Base-by-base conservation (phyloP, 2,888 invertebrate species). In the Micoletzkya japonica region DNA sequence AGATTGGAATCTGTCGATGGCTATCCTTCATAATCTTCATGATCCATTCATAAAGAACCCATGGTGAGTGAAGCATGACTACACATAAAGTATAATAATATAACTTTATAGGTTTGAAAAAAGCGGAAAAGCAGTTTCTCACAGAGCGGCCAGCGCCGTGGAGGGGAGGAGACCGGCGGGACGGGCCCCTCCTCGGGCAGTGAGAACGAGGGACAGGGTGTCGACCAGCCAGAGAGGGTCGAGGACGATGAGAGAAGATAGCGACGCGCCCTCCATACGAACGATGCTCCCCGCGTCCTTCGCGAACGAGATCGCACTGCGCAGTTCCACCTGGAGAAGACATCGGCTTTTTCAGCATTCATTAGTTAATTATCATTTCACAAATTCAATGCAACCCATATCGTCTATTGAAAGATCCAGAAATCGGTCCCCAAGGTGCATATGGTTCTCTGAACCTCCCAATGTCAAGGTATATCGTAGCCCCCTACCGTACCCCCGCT, bases 171-270 rank as follows among this genome's bases (percentile, higher is more conserved):
- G 37, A 20, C 67, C 67, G 2, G 44, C 24, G 1, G 66, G 66
- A 54, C 54, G 14, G 26, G 26, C 36, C 2, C 17, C 26, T 32
- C 44, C 49, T 57, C 67, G 34, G 20, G 39, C 26, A 0, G 96
- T 95, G 44, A 97, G 94, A 0, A 97, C 95, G 86, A 94, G 94
- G 0, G 97, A 95, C 50, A 98, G 87, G 90, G 96, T 93, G 86
- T 98, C 97, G 87, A 96, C 97, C 54, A 98, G 89, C 97, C 97
- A 98, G 86, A 98, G 97, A 0, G 97, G 96, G 86, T 95, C 93
- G 57, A 98, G 88, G 87, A 98, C 98, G 87, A 95, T 96, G 63
- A 95, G 89, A 87, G 97, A 95, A 85, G 93, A 92, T 2, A 95
- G 88, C 0, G 94, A 93, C 0, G 94, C 93, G 71, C 95, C 95